Evolutionary conservation across 1,140 invertebrate genomes (phyloP), one percentile per base, ranked within the genome.

Genomic region (Drosophila kepulauana): DNA sequence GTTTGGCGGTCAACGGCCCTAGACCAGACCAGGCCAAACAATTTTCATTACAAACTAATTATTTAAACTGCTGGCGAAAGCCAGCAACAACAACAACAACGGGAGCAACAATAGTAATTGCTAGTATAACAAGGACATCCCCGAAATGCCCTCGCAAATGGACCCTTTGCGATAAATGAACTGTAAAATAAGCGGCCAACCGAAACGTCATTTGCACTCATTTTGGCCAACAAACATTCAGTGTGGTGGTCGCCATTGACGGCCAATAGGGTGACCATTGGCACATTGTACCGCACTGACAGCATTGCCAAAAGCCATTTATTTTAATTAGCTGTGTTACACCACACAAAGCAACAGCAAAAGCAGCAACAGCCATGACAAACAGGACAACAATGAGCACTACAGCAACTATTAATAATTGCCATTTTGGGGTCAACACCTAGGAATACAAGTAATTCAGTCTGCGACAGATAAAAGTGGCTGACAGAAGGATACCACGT

Each of bases 11-110:
- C 62, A 25, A 43, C 41, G 66, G 16, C 35, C 51, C 41, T 8
- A 33, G 33, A 8, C 33, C 33, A 33, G 33, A n/a, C 3, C 41
- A 11, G 1, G 3, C 59, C 2, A 48, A 25, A 57, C 54, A 74
- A 80, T 80, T 81, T 74, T 65, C 86, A 85, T 89, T 85, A 81
- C 78, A 85, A 85, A 74, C 75, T 81, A 89, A 89, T 90, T 89
- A 90, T 85, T 85, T 89, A 45, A 71, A 82, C 75, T 65, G 62
- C 46, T 11, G 28, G 45, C n/a, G 10, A 51, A 46, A 30, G 15
- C n/a, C 25, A 48, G 13, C 49, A 25, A 51, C 46, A 57, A 30
- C 58, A 56, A 56, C 45, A 25, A 25, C 20, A 25, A 25, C 46
- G 25, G 49, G 5, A 61, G 3, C 45, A 15, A 46, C 28, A 57